These are phyloP conservation scores for Dromiciops gliroides DNA, from an alignment of 2,113 vertebrate species.

Conservation along the genomic window DNA sequence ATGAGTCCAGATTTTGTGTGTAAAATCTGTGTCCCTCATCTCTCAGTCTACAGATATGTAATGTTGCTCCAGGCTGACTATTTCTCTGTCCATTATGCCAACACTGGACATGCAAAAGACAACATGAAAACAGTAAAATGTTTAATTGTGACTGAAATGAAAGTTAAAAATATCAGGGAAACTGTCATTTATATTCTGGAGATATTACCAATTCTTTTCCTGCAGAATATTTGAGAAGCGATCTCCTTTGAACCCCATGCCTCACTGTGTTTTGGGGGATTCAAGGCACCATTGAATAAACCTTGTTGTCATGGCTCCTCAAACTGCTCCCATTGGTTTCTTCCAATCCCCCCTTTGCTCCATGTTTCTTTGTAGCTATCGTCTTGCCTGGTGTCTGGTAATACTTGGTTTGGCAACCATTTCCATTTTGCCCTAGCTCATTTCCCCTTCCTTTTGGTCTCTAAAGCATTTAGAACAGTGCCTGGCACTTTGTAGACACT, in stretches of 20 bases:
- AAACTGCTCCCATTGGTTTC: not conserved
- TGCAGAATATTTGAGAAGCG: not conserved
- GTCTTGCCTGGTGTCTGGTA: not conserved
- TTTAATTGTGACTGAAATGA: not conserved
- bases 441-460: not conserved
- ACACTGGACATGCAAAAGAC: not conserved
- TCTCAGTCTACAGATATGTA: not conserved
- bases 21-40: not conserved
- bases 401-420: not conserved
- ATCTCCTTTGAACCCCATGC: not conserved
- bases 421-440: not conserved
- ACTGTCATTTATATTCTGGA: not conserved
- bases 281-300: not conserved
- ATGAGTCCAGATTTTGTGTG: not conserved
- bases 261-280: not conserved
- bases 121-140: not conserved
- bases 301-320: not conserved
- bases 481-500: not conserved
- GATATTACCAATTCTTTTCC: not conserved
- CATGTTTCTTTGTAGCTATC: not conserved
- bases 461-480: not conserved
- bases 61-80: not conserved
- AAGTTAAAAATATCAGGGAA: not conserved
- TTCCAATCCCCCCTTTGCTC: not conserved
- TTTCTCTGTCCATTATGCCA: not conserved